A percentile compares a stretch with the other conserved stretches of the same genome.
These are phyloP conservation scores for Brenthis ino DNA, from an alignment of 2,888 invertebrate genomes.

Conservation along the genomic window DNA sequence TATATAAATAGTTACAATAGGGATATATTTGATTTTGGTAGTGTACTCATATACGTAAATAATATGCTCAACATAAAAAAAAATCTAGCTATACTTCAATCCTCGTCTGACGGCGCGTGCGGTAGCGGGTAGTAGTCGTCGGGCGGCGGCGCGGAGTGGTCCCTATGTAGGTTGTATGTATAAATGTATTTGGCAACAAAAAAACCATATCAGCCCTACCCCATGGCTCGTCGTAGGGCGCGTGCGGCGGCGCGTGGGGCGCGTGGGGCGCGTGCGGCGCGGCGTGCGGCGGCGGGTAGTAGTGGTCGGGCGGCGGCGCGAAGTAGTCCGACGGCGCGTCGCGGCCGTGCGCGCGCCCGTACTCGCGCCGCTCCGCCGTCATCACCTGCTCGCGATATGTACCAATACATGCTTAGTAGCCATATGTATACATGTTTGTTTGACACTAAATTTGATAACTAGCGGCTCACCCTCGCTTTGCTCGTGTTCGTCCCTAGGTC, in stretches of 20 bases:
- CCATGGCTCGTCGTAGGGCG: slow-evolving; percentile 49
- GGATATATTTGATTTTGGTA: not conserved
- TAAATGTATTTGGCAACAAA: not conserved
- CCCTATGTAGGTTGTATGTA: too few species aligned
- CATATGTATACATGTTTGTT: too few species aligned
- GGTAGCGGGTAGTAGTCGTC: too few species aligned
- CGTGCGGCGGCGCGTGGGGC: slow-evolving; percentile 53
- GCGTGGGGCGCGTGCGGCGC: slow-evolving; percentile 37
- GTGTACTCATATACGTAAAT: too few species aligned
- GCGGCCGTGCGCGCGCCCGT: slow-evolving; percentile 87
- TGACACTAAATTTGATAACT: too few species aligned
- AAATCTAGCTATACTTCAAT: too few species aligned
- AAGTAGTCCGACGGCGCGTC: slow-evolving; percentile 71
- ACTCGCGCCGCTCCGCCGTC: slow-evolving; percentile 95
- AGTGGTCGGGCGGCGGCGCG: slow-evolving; percentile 54
- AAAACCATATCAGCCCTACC: slow-evolving; percentile 28
- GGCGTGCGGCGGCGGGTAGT: slow-evolving; percentile 57
- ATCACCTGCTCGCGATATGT: slow-evolving; percentile 83
- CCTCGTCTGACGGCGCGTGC: too few species aligned
- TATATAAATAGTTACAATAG: not conserved
- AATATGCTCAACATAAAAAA: not conserved
- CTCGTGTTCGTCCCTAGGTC: too few species aligned
- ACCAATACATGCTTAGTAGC: too few species aligned
- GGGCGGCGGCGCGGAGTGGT: too few species aligned
- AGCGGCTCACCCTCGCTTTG: too few species aligned